phyloP scores from a whole-genome alignment of 2,888 invertebrate species.

The Drosophila falleni region DNA sequence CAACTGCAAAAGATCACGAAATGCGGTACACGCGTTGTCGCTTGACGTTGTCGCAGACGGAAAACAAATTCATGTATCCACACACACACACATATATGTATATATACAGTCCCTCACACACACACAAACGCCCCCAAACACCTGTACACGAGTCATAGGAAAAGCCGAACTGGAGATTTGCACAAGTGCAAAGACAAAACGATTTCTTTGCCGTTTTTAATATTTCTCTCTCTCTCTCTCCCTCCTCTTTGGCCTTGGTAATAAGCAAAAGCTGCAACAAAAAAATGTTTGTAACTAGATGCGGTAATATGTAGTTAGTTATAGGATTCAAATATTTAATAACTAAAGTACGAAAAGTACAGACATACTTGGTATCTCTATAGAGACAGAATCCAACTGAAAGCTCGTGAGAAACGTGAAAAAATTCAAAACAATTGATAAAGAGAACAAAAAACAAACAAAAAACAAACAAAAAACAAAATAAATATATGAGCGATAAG shows the following conservation, averaged over 20 bases:
- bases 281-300: conserved; percentile 11
- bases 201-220: conserved; percentile 26
- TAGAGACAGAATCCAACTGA: conserved; percentile 5
- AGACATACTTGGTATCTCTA: not conserved
- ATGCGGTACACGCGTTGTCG: conserved; percentile 58
- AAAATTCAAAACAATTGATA: conserved; percentile 46
- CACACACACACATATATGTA: conserved; percentile 16
- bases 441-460: conserved; percentile 17
- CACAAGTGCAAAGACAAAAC: conserved; percentile 70
- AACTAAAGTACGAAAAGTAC: not conserved
- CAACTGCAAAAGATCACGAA: conserved; percentile 78
- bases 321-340: conserved; percentile 1
- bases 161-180: conserved; percentile 70
- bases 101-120: conserved; percentile 10
- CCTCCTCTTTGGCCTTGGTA: conserved; percentile 44
- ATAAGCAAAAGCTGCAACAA: not conserved
- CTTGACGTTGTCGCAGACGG: conserved; percentile 68
- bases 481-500: too few species aligned
- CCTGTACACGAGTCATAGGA: conserved; percentile 42
- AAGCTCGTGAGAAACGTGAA: conserved; percentile 42
- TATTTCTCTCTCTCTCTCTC: conserved; percentile 3
- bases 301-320: conserved; percentile 6
- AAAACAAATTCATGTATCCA: conserved; percentile 64
- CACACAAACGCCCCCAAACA: conserved; percentile 19
- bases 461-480: not conserved